Conservation (phyloP, 2,113 vertebrate genomes). For the Solea solea region DNA sequence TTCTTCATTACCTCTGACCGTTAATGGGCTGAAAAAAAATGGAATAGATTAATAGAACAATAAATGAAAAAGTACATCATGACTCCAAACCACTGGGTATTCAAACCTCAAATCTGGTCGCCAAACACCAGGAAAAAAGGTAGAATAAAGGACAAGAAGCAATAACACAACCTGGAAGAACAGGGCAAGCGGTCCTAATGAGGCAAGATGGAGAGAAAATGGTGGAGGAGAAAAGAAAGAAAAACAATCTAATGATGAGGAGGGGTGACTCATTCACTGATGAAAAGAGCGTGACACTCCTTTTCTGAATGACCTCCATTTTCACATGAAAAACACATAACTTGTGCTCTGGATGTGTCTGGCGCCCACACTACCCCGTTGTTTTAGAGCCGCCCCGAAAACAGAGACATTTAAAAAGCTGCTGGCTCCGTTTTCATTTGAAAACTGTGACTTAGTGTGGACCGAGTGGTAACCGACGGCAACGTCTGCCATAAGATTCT, state of each 20-base stretch:
- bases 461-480: no score
- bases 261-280: conserved; percentile 70
- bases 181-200: conserved; percentile 15
- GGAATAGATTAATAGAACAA: neutral
- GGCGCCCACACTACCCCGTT: no score
- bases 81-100: neutral
- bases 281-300: conserved; percentile 68
- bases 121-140: neutral
- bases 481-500: no score
- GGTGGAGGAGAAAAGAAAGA: conserved; percentile 4
- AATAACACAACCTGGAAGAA: conserved; percentile 1
- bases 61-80: neutral
- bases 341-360: no score
- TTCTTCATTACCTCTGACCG: neutral
- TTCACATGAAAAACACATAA: conserved; percentile 21
- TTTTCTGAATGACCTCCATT: conserved; percentile 51
- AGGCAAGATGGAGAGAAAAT: neutral
- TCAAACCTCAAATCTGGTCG: neutral
- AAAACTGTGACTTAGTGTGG: no score
- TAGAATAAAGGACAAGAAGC: neutral
- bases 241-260: conserved; percentile 58
- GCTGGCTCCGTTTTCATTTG: no score
- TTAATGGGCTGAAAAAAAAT: neutral
- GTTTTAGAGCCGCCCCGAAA: no score
- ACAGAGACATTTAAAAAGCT: no score